These are phyloP conservation scores for Cassiopea xamachana DNA, from an alignment of 30 jellyfish, hydroid and myxozoan species.

Conservation along the genomic window DNA sequence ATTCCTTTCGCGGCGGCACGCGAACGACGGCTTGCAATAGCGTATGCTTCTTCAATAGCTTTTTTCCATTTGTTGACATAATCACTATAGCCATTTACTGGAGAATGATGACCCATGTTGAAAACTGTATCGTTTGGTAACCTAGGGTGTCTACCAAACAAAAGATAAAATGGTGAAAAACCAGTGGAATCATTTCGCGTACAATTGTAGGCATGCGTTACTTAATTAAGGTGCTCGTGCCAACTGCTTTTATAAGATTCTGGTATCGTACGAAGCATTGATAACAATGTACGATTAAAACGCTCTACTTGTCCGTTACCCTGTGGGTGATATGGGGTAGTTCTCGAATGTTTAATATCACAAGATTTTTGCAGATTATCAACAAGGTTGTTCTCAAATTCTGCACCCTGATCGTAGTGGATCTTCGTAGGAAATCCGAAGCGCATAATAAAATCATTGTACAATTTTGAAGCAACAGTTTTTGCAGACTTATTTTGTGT, in stretches of 20 bases:
- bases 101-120: neutral
- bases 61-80: slow-evolving; percentile 14
- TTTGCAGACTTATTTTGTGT: slow-evolving; percentile 47
- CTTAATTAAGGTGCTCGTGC: slow-evolving; percentile 54
- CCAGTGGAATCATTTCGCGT: slow-evolving; percentile 21
- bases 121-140: neutral
- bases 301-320: slow-evolving; percentile 58
- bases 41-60: slow-evolving; percentile 30
- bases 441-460: slow-evolving; percentile 40
- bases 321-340: slow-evolving; percentile 73
- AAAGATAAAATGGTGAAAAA: slow-evolving; percentile 6
- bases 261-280: slow-evolving; percentile 54
- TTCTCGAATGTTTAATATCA: slow-evolving; percentile 36
- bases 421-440: slow-evolving; percentile 45
- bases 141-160: slow-evolving; percentile 31
- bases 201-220: slow-evolving; percentile 65
- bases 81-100: neutral
- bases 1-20: neutral
- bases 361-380: slow-evolving; percentile 23
- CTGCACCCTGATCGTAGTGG: slow-evolving; percentile 68
- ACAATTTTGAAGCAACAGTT: slow-evolving; percentile 51
- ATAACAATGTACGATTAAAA: slow-evolving; percentile 40
- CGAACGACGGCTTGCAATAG: slow-evolving; percentile 18
- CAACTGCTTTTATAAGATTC: slow-evolving; percentile 49
- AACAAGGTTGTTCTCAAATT: slow-evolving; percentile 55